Evolutionary conservation across 2,888 invertebrate genomes (phyloP).

Genomic region (Sussaba pulchella): DNA sequence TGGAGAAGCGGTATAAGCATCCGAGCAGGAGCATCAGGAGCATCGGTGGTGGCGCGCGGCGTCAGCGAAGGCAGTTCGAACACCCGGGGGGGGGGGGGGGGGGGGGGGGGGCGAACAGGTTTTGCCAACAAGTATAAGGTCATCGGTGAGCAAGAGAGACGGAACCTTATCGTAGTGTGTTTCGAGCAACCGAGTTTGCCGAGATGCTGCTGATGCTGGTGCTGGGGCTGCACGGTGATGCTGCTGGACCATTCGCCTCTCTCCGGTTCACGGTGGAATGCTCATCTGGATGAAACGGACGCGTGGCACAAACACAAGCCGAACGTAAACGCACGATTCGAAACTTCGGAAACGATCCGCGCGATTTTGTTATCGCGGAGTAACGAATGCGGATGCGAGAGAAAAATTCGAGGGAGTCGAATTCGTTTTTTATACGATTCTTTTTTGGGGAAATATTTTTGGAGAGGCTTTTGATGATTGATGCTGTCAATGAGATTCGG

Average conservation of each 20-base stretch:
- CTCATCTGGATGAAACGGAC: slow-evolving; percentile 46
- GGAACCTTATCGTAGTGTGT: slow-evolving; percentile 49
- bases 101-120: slow-evolving; percentile 82
- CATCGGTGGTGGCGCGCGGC: slow-evolving; percentile 60
- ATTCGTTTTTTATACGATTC: too few species aligned
- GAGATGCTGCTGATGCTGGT: too few species aligned
- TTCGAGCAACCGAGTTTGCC: slow-evolving; percentile 10
- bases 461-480: too few species aligned
- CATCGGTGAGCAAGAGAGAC: slow-evolving; percentile 76
- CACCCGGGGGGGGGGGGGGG: slow-evolving; percentile 79
- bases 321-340: slow-evolving; percentile 11
- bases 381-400: not conserved
- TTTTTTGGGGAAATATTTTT: too few species aligned
- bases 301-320: slow-evolving; percentile 62
- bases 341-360: slow-evolving; percentile 4
- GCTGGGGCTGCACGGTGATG: not conserved
- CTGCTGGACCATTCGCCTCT: not conserved
- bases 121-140: slow-evolving; percentile 81
- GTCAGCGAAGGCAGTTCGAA: slow-evolving; percentile 58
- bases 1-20: slow-evolving; percentile 48
- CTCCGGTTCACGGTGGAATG: slow-evolving; percentile 53
- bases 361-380: slow-evolving; percentile 14
- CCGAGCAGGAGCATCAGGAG: slow-evolving; percentile 56
- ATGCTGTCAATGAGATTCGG: too few species aligned
- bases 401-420: too few species aligned